Base-by-base conservation (phyloP, 2,888 invertebrate genomes). In the Epinotia nisella region DNA sequence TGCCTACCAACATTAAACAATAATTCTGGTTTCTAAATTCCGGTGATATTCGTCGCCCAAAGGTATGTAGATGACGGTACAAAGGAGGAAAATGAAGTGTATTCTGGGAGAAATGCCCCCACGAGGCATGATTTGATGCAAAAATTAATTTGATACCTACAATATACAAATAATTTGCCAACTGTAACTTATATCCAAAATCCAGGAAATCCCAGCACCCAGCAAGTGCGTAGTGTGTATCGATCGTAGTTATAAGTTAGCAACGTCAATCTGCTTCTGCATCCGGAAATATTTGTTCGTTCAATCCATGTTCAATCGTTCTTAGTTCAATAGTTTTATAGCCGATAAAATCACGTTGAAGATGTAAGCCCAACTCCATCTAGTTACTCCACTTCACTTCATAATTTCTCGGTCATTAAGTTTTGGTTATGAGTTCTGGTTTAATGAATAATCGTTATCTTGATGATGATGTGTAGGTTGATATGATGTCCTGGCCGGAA, bases 241-340 rank as follows among this genome's bases (percentile, higher is more conserved):
- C 35, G 35, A 35, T 35, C 35, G 35, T 9, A 35, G 7, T 35
- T 9, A 9, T 35, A 0, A 35, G 9, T 9, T 9, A 35, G 9
- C 7, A 35, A 9, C 9, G 45, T 45, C 45, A 45, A 45, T 13
- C 45, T 45, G 13, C 13, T 45, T 4, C 15, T 13, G 13, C 1
- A 45, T 15, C 45, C 45, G 11, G 35, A 35, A 9, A 35, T 7
- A 9, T 35, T 9, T 35, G 35, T 3, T n/a, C n/a, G n/a, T n/a
- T n/a, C n/a, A n/a, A n/a, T n/a, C n/a, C n/a, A n/a, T n/a, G n/a
- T n/a, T n/a, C n/a, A 53, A 53, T 53, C 53, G 19, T 53, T 17
- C 49, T 53, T 17, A 53, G 53, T 53, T 19, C 39, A 53, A 59
- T 59, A 59, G 17, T 59, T 59, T 35, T 59, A 59, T 59, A 17